Conservation (phyloP, 1,140 invertebrate genomes). For the Himalopsyche phryganea region DNA sequence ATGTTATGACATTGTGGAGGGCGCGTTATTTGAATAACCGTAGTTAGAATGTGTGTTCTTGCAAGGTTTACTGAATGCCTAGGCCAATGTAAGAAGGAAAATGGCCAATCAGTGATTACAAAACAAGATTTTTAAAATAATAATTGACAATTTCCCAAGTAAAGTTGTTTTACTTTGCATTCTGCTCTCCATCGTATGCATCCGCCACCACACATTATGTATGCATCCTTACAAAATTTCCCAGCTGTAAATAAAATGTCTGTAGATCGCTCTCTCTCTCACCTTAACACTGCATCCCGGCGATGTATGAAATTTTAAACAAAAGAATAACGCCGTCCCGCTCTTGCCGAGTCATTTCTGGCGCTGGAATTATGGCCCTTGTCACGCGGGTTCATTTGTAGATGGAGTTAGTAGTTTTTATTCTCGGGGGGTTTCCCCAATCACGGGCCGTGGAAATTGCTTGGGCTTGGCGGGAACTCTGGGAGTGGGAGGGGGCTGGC, state of each 20-base stretch:
- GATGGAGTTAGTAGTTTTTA: constrained; percentile 36
- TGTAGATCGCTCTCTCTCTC: constrained; percentile 2
- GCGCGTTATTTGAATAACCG: too few relatives aligned
- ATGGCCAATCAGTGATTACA: too few relatives aligned
- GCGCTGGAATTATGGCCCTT: constrained; percentile 33
- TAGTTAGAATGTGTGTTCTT: too few relatives aligned
- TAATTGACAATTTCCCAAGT: too few relatives aligned
- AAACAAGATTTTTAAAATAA: too few relatives aligned
- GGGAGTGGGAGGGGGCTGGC: neutral
- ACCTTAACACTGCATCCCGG: constrained; percentile 7
- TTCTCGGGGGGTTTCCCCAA: constrained; percentile 32
- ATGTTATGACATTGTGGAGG: too few relatives aligned
- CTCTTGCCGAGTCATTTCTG: constrained; percentile 24
- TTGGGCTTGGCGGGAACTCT: constrained; percentile 18
- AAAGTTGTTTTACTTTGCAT: too few relatives aligned
- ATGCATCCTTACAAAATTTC: constrained; percentile 34
- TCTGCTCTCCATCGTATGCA: neutral
- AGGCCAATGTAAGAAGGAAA: too few relatives aligned
- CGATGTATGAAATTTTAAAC: constrained; percentile 31
- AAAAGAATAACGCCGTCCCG: constrained; percentile 27
- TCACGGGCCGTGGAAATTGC: constrained; percentile 33
- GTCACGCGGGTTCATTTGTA: constrained; percentile 36
- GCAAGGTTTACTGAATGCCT: too few relatives aligned
- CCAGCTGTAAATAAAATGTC: constrained; percentile 33
- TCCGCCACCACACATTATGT: constrained; percentile 27